Percentiles rank a stretch among this genome's conserved stretches.
These are phyloP conservation scores for Cecidostiba fungosa DNA, from an alignment of 2,888 invertebrate genomes.

Conservation along the genomic window DNA sequence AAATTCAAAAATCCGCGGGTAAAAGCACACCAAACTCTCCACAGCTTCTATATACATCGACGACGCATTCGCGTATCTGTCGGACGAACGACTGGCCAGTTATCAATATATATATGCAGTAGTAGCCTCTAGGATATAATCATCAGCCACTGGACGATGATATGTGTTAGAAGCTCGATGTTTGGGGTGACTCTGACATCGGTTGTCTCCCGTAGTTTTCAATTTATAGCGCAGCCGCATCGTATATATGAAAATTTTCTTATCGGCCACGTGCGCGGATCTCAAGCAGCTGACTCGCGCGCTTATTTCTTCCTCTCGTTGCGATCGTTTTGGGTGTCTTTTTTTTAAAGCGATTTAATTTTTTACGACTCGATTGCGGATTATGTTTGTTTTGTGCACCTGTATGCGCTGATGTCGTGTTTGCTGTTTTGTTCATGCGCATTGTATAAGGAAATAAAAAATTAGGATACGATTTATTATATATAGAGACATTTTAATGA, in stretches of 20 bases:
- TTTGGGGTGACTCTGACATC: not conserved
- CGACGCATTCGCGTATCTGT: not conserved
- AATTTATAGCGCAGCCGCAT: conserved; percentile 70
- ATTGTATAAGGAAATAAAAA: no score
- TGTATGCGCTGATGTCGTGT: no score
- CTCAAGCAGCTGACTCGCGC: not conserved
- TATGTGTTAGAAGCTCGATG: not conserved
- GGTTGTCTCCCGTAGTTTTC: conserved; percentile 61
- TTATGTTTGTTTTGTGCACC: no score
- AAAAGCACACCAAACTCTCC: no score
- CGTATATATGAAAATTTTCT: conserved; percentile 7
- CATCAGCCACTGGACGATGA: not conserved
- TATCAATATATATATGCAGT: not conserved
- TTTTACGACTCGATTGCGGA: no score
- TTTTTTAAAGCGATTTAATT: not conserved
- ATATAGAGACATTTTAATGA: no score
- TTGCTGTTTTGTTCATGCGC: no score
- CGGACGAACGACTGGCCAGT: not conserved
- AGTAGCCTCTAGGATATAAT: not conserved
- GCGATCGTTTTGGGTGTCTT: not conserved
- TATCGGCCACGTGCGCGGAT: conserved; percentile 27
- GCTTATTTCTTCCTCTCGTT: not conserved
- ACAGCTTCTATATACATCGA: not conserved
- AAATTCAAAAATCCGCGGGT: not conserved
- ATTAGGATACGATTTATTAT: no score